Evolutionary conservation across 2,797 vertebrate genomes (phyloP), one percentile per base, ranked within the genome.

Genomic region (Cryptoprocta ferox): DNA sequence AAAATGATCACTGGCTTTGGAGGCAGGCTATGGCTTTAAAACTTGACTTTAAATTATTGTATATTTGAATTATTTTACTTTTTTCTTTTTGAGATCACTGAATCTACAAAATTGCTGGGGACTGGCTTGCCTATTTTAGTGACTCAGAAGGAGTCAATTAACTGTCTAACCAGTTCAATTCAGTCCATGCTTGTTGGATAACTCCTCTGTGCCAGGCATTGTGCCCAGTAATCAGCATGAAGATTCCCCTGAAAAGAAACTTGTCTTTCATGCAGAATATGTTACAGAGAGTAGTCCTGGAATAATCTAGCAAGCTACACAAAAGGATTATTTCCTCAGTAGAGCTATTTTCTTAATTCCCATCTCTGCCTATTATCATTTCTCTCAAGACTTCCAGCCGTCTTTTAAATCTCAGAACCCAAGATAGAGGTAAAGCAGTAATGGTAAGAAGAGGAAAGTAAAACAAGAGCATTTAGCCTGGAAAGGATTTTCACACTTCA

Each of bases 41-140:
- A 93, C 53, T 83, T 71, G n/a, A 10, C 70, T 95, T 79, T 91
- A 76, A 86, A 39, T 97, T 68, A 92, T 92, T 56, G 87, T 83
- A 73, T 88, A 95, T 59, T 82, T 82, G 30, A 82, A 76, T 91
- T 95, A 71, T 56, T 91, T 87, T 81, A 68, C 35, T 65, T 86
- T 70, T 83, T 91, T 82, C 39, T 84, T 84, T 82, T 68, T 95
- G 28, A 85, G 24, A 61, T 93, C 66, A 81, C 59, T 89, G 32
- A 85, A 48, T 89, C 73, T 80, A 39, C n/a, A 85, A 5, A 96
- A 30, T 80, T 85, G 37, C 8, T 37, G 53, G 37, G n/a, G 39
- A 14, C n/a, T 87, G 70, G 7, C 11, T 80, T 87, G 21, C 81
- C 48, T 81, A 1, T 87, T 75, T 86, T 66, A 73, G 53, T 81